These are phyloP conservation scores for Ia io DNA, from an alignment of 2,113 vertebrate genomes.

Conservation along the genomic window DNA sequence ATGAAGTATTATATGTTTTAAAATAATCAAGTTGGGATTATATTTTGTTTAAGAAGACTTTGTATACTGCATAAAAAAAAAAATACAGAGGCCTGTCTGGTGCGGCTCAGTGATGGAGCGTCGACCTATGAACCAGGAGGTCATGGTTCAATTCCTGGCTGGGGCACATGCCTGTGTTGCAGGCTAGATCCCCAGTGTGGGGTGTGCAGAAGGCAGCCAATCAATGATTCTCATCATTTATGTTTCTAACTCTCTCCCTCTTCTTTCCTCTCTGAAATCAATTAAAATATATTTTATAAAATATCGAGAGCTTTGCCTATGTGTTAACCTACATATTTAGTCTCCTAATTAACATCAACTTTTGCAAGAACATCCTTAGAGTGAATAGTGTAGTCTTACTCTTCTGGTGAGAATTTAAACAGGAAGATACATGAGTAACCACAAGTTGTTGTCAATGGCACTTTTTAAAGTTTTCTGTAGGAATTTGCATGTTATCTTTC, in stretches of 20 bases:
- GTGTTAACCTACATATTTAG: neutral
- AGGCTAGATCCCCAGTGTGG: too few species aligned
- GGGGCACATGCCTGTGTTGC: too few species aligned
- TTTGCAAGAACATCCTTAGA: neutral
- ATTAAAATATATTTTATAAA: too few species aligned
- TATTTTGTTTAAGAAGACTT: neutral
- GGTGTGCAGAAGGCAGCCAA: too few species aligned
- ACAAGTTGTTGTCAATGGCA: neutral
- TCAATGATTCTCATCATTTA: too few species aligned
- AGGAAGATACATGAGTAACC: neutral
- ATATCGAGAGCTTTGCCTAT: neutral
- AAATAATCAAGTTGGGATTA: neutral
- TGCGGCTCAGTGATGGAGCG: too few species aligned
- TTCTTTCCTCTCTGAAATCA: too few species aligned
- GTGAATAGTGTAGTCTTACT: neutral
- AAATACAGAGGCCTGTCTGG: neutral
- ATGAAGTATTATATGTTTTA: neutral
- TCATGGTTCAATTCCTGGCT: too few species aligned
- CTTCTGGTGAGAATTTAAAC: neutral
- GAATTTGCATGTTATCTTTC: neutral
- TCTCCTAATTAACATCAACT: neutral
- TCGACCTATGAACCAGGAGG: too few species aligned
- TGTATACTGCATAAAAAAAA: neutral
- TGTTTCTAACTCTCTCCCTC: too few species aligned
- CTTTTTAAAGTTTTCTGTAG: neutral